Evolutionary conservation across 1,140 invertebrate genomes (phyloP).

Genomic region (Brachionus koreanus): DNA sequence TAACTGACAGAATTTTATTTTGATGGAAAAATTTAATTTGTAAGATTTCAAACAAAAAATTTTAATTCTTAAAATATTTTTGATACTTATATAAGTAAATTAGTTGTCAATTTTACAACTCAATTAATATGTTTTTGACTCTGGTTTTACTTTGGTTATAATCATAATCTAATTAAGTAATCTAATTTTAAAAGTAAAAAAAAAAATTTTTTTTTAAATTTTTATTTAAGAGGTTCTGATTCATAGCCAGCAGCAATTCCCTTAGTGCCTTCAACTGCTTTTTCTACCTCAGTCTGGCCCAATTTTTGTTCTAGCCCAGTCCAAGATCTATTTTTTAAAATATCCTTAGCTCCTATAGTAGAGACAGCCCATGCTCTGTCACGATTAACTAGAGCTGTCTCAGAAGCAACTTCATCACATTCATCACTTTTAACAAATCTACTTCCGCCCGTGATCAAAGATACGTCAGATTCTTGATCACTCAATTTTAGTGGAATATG

Average conservation of each 20-base stretch:
- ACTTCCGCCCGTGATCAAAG: conserved; percentile 52
- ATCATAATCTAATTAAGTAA: too few species aligned
- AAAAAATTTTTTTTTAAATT: not conserved
- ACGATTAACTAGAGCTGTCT: conserved; percentile 30
- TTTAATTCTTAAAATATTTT: too few species aligned
- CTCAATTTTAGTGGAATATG: conserved; percentile 3
- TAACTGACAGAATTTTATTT: too few species aligned
- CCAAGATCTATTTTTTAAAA: conserved; percentile 52
- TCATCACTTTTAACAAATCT: conserved; percentile 47
- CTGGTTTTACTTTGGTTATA: too few species aligned
- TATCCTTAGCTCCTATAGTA: conserved; percentile 2
- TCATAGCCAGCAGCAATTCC: conserved; percentile 57
- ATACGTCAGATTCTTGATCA: conserved; percentile 51
- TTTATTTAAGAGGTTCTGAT: conserved; percentile 48
- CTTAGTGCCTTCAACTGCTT: conserved; percentile 52
- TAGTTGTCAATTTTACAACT: too few species aligned
- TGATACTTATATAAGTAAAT: too few species aligned
- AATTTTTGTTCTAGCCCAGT: conserved; percentile 57
- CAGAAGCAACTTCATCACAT: conserved; percentile 44
- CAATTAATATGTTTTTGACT: too few species aligned
- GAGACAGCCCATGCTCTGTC: conserved; percentile 47
- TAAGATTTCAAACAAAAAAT: too few species aligned
- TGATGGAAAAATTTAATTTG: too few species aligned
- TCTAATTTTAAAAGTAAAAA: not conserved
- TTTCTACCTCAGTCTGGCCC: conserved; percentile 54